Percentiles rank a stretch among this genome's conserved stretches.
phyloP scores from a whole-genome alignment of 2,113 vertebrate species.

The Corapipo altera region DNA sequence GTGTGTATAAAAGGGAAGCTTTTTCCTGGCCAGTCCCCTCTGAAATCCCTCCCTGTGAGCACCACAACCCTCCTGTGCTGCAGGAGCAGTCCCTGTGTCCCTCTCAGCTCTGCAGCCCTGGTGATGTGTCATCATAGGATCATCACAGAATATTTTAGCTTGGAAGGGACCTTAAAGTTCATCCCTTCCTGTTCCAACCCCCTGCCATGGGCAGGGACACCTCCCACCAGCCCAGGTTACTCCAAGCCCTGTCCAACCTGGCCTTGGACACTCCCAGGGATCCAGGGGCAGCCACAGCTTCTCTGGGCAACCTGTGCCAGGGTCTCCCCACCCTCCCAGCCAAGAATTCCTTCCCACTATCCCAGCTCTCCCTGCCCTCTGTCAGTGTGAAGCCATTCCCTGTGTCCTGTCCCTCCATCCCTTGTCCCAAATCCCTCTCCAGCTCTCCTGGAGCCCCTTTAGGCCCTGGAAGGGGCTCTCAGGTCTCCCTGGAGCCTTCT shows the following conservation, averaged over 20 bases:
- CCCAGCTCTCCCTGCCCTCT: background rate
- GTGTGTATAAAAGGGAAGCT: background rate
- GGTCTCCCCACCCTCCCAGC: background rate
- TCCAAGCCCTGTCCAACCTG: background rate
- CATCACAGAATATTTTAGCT: background rate
- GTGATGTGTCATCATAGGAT: rapidly evolving
- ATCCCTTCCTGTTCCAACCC: background rate
- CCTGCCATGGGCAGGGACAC: background rate
- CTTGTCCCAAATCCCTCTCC: background rate
- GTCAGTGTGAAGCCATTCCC: background rate
- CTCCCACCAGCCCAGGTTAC: background rate
- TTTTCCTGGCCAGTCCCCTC: background rate
- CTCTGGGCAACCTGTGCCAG: background rate
- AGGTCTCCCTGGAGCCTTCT: background rate
- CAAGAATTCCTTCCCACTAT: background rate
- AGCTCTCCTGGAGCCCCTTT: background rate
- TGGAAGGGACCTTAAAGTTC: background rate
- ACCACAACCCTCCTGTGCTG: rapidly evolving
- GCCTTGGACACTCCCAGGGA: background rate
- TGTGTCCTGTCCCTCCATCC: background rate
- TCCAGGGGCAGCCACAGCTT: background rate
- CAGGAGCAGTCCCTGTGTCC: background rate
- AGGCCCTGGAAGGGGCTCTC: background rate
- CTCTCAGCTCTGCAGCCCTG: background rate
- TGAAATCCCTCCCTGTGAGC: background rate